A percentile compares a stretch with the other conserved stretches of the same genome.
phyloP scores from a whole-genome alignment of 2,888 invertebrate species.

The Podabrus alpinus region DNA sequence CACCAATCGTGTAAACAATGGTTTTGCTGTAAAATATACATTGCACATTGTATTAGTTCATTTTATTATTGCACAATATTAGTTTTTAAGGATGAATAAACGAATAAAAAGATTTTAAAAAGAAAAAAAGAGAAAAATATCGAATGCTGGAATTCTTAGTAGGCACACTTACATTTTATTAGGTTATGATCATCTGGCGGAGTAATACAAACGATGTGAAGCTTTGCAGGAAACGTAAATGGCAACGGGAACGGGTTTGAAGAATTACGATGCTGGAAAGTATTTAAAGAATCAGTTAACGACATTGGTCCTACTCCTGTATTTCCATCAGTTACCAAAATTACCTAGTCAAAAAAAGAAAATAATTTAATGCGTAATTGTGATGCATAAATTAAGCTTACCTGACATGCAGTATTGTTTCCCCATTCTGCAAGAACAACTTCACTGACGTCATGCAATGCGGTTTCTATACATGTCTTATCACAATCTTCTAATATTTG shows the following conservation, averaged over 20 bases:
- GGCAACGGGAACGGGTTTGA: conserved; percentile 70
- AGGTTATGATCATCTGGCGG: conserved; percentile 66
- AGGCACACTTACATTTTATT: conserved; percentile 48
- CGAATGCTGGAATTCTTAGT: background rate
- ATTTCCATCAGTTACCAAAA: conserved; percentile 78
- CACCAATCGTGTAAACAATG: conserved; percentile 78
- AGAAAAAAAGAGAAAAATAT: too few species aligned
- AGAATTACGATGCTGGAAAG: conserved; percentile 54
- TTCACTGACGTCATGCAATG: conserved; percentile 77
- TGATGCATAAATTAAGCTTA: conserved; percentile 50
- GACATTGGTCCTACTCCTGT: conserved; percentile 70
- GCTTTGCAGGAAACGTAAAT: conserved; percentile 78
- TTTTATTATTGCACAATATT: too few species aligned
- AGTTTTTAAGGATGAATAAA: too few species aligned
- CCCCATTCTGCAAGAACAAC: conserved; percentile 89
- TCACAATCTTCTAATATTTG: conserved; percentile 81
- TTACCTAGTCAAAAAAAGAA: conserved; percentile 56
- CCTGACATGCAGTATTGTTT: conserved; percentile 81
- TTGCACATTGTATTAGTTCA: too few species aligned
- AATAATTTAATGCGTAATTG: too few species aligned
- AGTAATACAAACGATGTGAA: conserved; percentile 75
- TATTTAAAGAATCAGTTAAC: conserved; percentile 61
- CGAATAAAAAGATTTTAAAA: too few species aligned
- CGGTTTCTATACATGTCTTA: conserved; percentile 81
- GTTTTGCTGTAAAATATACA: too few species aligned